Conservation (phyloP, 2,888 invertebrate species). For the Caenorhabditis becei region DNA sequence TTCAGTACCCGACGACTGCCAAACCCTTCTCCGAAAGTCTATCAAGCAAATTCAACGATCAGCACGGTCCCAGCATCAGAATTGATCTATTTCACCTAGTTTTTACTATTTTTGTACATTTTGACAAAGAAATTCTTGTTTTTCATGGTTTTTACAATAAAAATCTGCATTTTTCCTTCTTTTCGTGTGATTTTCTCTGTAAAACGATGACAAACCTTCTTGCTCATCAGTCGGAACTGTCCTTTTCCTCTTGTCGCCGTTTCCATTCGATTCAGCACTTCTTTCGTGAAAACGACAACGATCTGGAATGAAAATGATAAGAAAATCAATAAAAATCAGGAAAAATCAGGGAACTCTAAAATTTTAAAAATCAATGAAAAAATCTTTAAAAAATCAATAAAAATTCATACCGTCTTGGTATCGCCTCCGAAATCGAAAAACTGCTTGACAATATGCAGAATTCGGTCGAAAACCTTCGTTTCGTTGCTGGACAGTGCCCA, state of each 20-base stretch:
- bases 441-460: slow-evolving; percentile 40
- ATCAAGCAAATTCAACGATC: slow-evolving; percentile 49
- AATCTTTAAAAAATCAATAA: not conserved
- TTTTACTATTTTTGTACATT: slow-evolving; percentile 15
- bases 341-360: no score
- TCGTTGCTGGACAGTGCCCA: slow-evolving; percentile 68
- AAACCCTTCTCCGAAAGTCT: slow-evolving; percentile 51
- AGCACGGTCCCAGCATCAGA: slow-evolving; percentile 21
- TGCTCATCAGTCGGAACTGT: slow-evolving; percentile 57
- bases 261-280: slow-evolving; percentile 63
- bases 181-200: no score
- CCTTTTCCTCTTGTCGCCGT: slow-evolving; percentile 59
- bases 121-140: not conserved
- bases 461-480: slow-evolving; percentile 63
- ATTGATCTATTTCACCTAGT: slow-evolving; percentile 1
- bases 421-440: slow-evolving; percentile 47
- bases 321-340: not conserved
- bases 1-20: slow-evolving; percentile 69
- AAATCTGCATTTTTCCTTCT: not conserved
- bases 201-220: no score
- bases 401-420: slow-evolving; percentile 15
- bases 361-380: no score
- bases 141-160: not conserved
- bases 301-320: slow-evolving; percentile 31
- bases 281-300: slow-evolving; percentile 56